These are phyloP conservation scores for Aethina tumida DNA, from an alignment of 1,140 invertebrate species.

Conservation along the genomic window DNA sequence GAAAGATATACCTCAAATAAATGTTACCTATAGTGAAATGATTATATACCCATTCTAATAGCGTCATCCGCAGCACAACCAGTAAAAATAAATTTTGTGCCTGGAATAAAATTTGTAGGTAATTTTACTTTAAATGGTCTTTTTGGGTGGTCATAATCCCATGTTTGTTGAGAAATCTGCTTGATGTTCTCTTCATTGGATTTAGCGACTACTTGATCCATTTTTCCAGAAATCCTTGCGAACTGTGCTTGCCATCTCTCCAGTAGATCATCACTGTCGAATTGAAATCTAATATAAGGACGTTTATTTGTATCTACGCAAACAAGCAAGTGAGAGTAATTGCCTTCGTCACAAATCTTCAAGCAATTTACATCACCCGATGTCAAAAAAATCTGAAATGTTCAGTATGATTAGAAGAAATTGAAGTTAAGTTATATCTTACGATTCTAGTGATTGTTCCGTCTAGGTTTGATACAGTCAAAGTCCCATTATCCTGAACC, in stretches of 20 bases:
- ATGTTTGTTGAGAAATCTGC: conserved; percentile 62
- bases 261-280: conserved; percentile 67
- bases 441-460: conserved; percentile 63
- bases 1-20: too few species aligned
- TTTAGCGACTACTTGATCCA: conserved; percentile 30
- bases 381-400: conserved; percentile 45
- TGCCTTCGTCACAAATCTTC: conserved; percentile 64
- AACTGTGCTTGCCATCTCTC: conserved; percentile 79
- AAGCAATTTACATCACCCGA: conserved; percentile 65
- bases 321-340: conserved; percentile 58
- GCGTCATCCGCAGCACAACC: conserved; percentile 61
- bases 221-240: conserved; percentile 40
- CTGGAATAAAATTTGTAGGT: conserved; percentile 48
- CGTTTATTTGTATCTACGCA: conserved; percentile 52
- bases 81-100: conserved; percentile 51
- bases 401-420: conserved; percentile 6
- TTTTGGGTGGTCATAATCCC: conserved; percentile 57
- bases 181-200: conserved; percentile 64
- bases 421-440: conserved; percentile 13
- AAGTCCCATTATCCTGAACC: conserved; percentile 58
- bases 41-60: conserved; percentile 57
- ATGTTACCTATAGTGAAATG: too few species aligned
- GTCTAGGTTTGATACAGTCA: conserved; percentile 66
- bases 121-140: conserved; percentile 47
- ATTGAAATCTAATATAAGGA: conserved; percentile 55